These are phyloP conservation scores for Theonella swinhoei DNA, from an alignment of 37 sponge, comb jelly and placozoan genomes.

Conservation along the genomic window DNA sequence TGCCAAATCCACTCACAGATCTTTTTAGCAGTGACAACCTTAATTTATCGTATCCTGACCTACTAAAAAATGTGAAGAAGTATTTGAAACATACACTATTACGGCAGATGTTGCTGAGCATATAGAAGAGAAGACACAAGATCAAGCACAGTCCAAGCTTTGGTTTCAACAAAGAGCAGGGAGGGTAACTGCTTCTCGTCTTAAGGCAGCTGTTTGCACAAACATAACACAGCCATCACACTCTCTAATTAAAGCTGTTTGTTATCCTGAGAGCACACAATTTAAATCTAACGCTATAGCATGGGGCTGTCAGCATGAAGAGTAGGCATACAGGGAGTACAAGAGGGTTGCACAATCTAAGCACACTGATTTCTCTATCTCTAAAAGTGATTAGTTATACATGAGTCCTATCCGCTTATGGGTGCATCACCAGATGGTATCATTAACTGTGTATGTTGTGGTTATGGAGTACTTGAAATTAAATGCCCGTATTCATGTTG, in stretches of 20 bases:
- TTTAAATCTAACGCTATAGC: slow-evolving; percentile 19
- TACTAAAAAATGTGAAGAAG: slow-evolving; percentile 56
- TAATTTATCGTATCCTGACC: slow-evolving; percentile 22
- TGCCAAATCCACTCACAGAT: slow-evolving; percentile 28
- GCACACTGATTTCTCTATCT: slow-evolving; percentile 31
- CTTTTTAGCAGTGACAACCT: slow-evolving; percentile 18
- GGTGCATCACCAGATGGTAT: slow-evolving; percentile 49
- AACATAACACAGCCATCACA: slow-evolving; percentile 42
- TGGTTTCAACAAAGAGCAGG: slow-evolving; percentile 67
- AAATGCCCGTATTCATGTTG: slow-evolving; percentile 47
- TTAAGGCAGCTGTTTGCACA: slow-evolving; percentile 42
- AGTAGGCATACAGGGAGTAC: slow-evolving; percentile 17
- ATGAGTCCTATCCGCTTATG: slow-evolving; percentile 25
- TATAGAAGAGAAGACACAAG: slow-evolving; percentile 46
- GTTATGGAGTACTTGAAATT: slow-evolving; percentile 44
- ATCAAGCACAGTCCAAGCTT: slow-evolving; percentile 30
- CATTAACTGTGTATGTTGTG: slow-evolving; percentile 43
- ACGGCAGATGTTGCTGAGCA: slow-evolving; percentile 26
- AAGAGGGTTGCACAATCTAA: background rate
- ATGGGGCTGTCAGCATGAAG: slow-evolving; percentile 56
- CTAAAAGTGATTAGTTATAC: slow-evolving; percentile 31
- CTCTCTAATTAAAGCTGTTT: slow-evolving; percentile 42
- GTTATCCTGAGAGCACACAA: slow-evolving; percentile 32
- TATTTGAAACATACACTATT: slow-evolving; percentile 4
- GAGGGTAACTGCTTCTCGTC: slow-evolving; percentile 60